phyloP scores from a whole-genome alignment of 2,113 vertebrate species.

The Catharus minimus region DNA sequence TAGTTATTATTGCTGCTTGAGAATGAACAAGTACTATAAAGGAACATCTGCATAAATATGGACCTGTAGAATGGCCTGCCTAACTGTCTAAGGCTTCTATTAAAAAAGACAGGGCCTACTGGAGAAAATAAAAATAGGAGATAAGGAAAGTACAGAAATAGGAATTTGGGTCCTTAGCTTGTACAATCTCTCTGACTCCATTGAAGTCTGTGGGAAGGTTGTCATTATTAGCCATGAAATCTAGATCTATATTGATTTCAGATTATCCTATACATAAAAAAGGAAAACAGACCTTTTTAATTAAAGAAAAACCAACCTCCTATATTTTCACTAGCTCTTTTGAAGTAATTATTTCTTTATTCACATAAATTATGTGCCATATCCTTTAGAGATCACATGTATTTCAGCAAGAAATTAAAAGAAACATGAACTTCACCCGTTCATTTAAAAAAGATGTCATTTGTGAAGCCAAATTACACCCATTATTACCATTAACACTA shows the following conservation, averaged over 20 bases:
- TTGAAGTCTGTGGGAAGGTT: neutral
- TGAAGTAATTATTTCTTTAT: neutral
- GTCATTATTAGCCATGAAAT: neutral
- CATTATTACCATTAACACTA: neutral
- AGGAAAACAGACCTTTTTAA: neutral
- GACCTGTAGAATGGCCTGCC: neutral
- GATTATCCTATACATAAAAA: neutral
- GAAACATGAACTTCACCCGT: neutral
- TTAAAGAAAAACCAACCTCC: rapidly evolving
- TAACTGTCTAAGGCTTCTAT: neutral
- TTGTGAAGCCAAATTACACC: constrained; percentile 11
- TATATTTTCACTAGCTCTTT: neutral
- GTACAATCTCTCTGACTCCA: neutral
- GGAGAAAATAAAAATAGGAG: neutral
- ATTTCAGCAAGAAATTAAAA: neutral
- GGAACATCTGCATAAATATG: neutral
- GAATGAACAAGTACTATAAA: neutral
- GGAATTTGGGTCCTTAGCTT: neutral
- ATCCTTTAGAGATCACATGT: neutral
- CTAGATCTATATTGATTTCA: neutral
- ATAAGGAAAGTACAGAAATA: neutral
- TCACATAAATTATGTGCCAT: neutral
- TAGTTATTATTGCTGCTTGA: neutral
- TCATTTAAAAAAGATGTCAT: neutral
- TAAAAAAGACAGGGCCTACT: neutral